A percentile compares a stretch with the other conserved stretches of the same genome.
Conservation (phyloP, 2,888 invertebrate species). For the Pristionchus arcanus region DNA sequence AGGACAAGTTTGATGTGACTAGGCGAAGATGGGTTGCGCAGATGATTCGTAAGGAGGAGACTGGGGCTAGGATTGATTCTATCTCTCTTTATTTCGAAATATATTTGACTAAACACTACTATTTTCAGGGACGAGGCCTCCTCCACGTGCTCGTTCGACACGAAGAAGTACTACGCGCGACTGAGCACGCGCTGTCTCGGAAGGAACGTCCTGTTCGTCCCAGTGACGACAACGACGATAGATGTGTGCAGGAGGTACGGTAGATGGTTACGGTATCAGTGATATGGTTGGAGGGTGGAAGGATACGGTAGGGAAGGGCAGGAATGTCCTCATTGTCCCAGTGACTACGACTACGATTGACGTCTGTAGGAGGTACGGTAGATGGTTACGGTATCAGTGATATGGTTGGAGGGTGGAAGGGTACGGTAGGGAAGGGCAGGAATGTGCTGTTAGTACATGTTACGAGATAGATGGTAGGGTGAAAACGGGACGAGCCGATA, state of each 20-base stretch:
- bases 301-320: constrained; percentile 68
- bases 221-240: constrained; percentile 77
- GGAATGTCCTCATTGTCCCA: constrained; percentile 74
- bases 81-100: too few relatives aligned
- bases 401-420: not conserved
- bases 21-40: too few relatives aligned
- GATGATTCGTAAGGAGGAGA: too few relatives aligned
- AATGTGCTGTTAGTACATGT: constrained; percentile 75
- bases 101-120: too few relatives aligned
- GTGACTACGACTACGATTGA: constrained; percentile 77
- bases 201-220: constrained; percentile 71
- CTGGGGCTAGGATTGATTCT: too few relatives aligned
- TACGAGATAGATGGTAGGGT: constrained; percentile 56
- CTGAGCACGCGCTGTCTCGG: constrained; percentile 71
- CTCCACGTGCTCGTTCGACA: constrained; percentile 63
- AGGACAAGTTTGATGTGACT: not conserved
- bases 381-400: not conserved
- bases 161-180: constrained; percentile 67
- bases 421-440: constrained; percentile 69
- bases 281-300: not conserved
- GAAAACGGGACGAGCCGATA: too few relatives aligned
- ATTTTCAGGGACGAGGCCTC: constrained; percentile 42
- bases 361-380: constrained; percentile 69
- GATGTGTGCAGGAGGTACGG: constrained; percentile 72
- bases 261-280: not conserved